Evolutionary conservation across 2,888 invertebrate species (phyloP), one percentile per base, ranked within the genome.

Genomic region (Hirtodrosophila trivittata): DNA sequence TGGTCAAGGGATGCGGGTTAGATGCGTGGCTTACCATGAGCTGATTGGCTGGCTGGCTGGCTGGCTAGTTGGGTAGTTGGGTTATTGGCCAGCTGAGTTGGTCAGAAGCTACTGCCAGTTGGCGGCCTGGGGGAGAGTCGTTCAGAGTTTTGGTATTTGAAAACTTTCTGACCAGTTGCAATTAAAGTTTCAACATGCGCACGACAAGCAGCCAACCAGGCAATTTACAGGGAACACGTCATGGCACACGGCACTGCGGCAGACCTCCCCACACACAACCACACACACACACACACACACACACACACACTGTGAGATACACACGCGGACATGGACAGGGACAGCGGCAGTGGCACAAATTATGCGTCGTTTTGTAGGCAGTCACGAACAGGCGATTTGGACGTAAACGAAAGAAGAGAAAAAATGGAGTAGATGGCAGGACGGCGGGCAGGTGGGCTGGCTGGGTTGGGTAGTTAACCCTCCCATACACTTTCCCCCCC

Each of bases 111-210:
- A 32, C 14, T 41, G 16, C 12, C 12, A 10, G 13, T 1, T 14
- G 21, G 1, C 39, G n/a, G 39, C 42, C 21, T 38, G 50, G 38
- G 25, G 25, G 49, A 12, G 45, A n/a, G 41, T 16, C 35, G 46
- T 38, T 62, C 63, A 57, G 60, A 52, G 58, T 62, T 71, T 72
- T 62, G 28, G 8, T 12, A 21, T 16, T 33, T 25, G n/a, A 66
- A 60, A 74, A 77, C 72, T 71, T 76, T 69, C 50, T 88, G 89
- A 88, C 88, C 88, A 89, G 86, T 88, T 75, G 86, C 74, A 84
- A 77, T 83, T 71, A 81, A 83, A 83, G 71, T 81, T 81, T 75
- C 58, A 69, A 39, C 63, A 47, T 50, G 51, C 56, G 63, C 52
- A 37, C 54, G 35, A 45, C 38, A 45, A 35, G 30, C 58, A 33